Base-by-base conservation (phyloP, 2,888 invertebrate genomes). In the Hydrotaea cyrtoneurina region DNA sequence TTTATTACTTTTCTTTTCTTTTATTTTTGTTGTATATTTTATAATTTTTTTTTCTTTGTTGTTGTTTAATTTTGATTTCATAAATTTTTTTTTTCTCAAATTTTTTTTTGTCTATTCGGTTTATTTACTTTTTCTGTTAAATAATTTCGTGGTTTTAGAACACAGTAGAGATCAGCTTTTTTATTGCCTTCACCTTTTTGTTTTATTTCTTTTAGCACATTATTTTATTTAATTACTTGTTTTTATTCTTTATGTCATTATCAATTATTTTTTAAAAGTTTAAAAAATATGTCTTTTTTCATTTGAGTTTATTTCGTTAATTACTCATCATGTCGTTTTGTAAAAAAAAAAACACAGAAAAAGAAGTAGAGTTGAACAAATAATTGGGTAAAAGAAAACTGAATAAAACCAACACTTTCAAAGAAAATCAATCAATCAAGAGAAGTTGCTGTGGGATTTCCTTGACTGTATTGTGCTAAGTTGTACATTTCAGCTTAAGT, bases 81-180 rank as follows among this genome's bases (percentile, higher is more conserved):
- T 77, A 82, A 69, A 55, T 83, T 66, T 31, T 4, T 31, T 4
- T 66, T 80, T 78, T 53, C 78, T 73, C 66, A 80, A 69, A 82
- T 31, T 66, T 62, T 75, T 81, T 31, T 78, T 75, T 81, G 50
- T 79, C 55, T 59, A 69, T 50, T 57, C 71, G 10, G 36, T 72
- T 62, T 31, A 7, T 31, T n/a, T n/a, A n/a, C n/a, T n/a, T n/a
- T 57, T 59, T 80, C 77, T 77, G 36, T 83, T 82, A 72, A 78
- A 79, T 85, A 83, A 83, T 85, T 86, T 83, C 76, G 78, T 85
- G 85, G 73, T 77, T 84, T 86, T 89, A 90, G 91, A 90, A 90
- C 90, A 90, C 89, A 89, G 86, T 89, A 89, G 90, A 90, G 90
- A 91, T 91, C 90, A 90, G 88, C 88, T 88, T 86, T 82, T 82